Evolutionary conservation across 2,888 invertebrate species (phyloP).

Genomic region (Prostheceraeus crozeri): DNA sequence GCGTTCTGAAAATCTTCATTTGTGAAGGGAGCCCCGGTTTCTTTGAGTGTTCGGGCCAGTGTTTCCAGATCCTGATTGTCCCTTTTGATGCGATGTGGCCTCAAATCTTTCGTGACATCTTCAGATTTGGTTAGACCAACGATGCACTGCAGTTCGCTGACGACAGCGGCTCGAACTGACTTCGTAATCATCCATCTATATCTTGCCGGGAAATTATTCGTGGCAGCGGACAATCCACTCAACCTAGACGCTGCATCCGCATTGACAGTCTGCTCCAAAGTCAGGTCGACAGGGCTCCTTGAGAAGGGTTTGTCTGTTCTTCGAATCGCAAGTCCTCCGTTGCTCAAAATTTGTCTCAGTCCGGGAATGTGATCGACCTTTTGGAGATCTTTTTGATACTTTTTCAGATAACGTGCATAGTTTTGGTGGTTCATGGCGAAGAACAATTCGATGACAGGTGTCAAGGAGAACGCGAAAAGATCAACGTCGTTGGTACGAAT

Average conservation of each 20-base stretch:
- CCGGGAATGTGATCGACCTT: too few relatives aligned
- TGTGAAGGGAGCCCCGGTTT: too few relatives aligned
- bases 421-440: constrained; percentile 28
- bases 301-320: constrained; percentile 26
- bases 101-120: constrained; percentile 30
- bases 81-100: constrained; percentile 3
- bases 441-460: constrained; percentile 22
- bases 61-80: constrained; percentile 19
- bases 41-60: too few relatives aligned
- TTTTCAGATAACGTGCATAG: constrained; percentile 21
- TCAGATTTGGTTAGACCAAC: constrained; percentile 19
- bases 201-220: constrained; percentile 33
- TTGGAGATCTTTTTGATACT: constrained; percentile 18
- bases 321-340: constrained; percentile 32
- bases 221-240: constrained; percentile 33
- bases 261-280: constrained; percentile 35
- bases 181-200: constrained; percentile 37
- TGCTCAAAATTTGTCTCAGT: constrained; percentile 11
- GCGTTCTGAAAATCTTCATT: too few relatives aligned
- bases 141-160: constrained; percentile 23
- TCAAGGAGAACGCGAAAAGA: background rate
- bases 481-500: constrained; percentile 23
- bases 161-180: constrained; percentile 30
- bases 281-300: constrained; percentile 20
- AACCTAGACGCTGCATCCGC: constrained; percentile 37